Percentiles rank a stretch among this genome's conserved stretches.
Conservation (phyloP, 2,113 vertebrate species). For the Oriolus oriolus region DNA sequence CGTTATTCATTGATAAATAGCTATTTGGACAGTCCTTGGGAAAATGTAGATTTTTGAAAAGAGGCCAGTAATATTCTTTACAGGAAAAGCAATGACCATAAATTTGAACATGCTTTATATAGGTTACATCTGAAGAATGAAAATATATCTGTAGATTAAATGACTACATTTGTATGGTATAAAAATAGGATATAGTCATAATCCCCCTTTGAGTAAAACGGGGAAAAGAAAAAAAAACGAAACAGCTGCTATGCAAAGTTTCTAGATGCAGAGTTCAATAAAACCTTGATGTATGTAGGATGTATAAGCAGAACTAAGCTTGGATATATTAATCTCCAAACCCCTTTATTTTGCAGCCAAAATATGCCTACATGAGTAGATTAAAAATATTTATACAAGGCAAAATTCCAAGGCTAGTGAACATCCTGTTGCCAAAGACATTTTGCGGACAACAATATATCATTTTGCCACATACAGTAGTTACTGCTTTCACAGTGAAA, state of each 20-base stretch:
- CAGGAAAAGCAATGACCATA: conserved; percentile 38
- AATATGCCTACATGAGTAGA: conserved; percentile 68
- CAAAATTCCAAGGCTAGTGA: conserved; percentile 66
- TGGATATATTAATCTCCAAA: conserved; percentile 65
- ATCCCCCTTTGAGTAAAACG: conserved; percentile 29
- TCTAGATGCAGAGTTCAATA: conserved; percentile 61
- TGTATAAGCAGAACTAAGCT: conserved; percentile 56
- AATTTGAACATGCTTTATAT: conserved; percentile 48
- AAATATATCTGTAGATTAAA: conserved; percentile 47
- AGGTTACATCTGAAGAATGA: conserved; percentile 46
- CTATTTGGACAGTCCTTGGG: background rate
- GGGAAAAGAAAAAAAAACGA: background rate
- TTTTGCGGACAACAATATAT: conserved; percentile 61
- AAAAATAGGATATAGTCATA: conserved; percentile 54
- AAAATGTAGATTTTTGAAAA: conserved; percentile 55
- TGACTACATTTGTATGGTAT: conserved; percentile 48
- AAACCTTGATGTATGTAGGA: conserved; percentile 64
- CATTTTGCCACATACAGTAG: conserved; percentile 69
- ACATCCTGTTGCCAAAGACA: conserved; percentile 68
- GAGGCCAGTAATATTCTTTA: conserved; percentile 27
- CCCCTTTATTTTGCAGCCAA: conserved; percentile 65
- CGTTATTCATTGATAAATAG: conserved; percentile 8
- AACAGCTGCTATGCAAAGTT: conserved; percentile 48
- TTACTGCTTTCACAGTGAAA: conserved; percentile 50
- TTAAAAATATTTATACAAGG: conserved; percentile 72